Evolutionary conservation across 2,888 invertebrate species (phyloP), one percentile per base, ranked within the genome.

Genomic region (Cantharis lateralis): DNA sequence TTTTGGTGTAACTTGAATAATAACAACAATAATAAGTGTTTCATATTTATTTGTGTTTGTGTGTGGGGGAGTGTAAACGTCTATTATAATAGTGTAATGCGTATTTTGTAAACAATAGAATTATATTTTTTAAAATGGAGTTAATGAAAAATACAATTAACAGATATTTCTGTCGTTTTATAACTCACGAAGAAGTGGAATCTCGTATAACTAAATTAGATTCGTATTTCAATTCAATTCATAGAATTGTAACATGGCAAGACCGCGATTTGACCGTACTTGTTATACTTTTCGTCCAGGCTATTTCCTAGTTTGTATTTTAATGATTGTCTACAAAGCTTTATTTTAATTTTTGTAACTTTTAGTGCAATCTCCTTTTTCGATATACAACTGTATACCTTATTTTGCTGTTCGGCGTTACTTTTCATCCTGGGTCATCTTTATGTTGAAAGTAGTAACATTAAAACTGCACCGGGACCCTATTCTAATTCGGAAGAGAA

Each of bases 291-390:
- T 80, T 85, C 70, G 81, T 88, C 32, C 88, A 89, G 82, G 81
- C 87, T 74, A 76, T 89, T 71, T 88, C 88, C 82, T 88, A 88
- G 89, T 89, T 85, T 84, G 88, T 85, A 76, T 68, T 71, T 48
- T 68, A 69, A n/a, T 62, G 62, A 62, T 20, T 78, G 2, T 20
- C 2, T 7, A 20, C 5, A 13, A 4, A 4, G 32, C 11, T 13
- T 1, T 13, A 11, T 11, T 32, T 32, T 32, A 4, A 32, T 66
- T 69, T 72, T 76, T 28, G 70, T 82, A 74, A 80, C 68, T 74
- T 85, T 63, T 83, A 89, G 89, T 87, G 79, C 87, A 68, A 81
- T 88, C 73, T 82, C 87, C 73, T 85, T 86, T 76, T 86, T 86
- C 74, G 86, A 89, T 80, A 78, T 88, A 79, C 82, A 87, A 83